A percentile compares a stretch with the other conserved stretches of the same genome.
These are phyloP conservation scores for Philopedon plagiatum DNA, from an alignment of 2,888 invertebrate genomes.

Conservation along the genomic window DNA sequence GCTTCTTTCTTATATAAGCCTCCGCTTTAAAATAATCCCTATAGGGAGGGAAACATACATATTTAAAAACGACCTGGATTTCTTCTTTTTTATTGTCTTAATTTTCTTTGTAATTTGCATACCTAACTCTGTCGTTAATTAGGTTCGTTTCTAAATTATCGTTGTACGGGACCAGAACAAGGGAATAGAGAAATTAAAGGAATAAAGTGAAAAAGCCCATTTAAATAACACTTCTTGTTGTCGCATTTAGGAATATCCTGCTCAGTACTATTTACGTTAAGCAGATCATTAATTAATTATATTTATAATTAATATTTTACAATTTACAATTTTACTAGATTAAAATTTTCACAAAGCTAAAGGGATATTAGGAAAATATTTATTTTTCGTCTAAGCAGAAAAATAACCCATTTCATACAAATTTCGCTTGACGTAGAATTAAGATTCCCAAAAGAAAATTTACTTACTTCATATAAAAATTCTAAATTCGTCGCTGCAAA, in stretches of 20 bases:
- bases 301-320: too few species aligned
- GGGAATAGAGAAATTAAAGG: conserved; percentile 19
- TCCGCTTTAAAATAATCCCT: not conserved
- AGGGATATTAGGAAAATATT: too few species aligned
- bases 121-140: not conserved
- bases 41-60: not conserved
- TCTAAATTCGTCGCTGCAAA: too few species aligned
- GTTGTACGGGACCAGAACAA: conserved; percentile 9
- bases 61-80: conserved; percentile 3
- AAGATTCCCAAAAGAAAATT: too few species aligned
- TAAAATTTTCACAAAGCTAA: too few species aligned
- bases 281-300: too few species aligned
- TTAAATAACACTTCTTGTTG: conserved; percentile 7
- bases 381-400: too few species aligned
- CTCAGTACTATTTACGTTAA: too few species aligned
- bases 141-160: conserved; percentile 9
- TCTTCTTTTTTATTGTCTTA: conserved; percentile 2
- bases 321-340: too few species aligned
- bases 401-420: too few species aligned
- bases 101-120: conserved; percentile 5
- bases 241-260: not conserved
- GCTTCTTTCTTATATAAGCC: not conserved
- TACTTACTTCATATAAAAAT: too few species aligned
- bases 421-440: too few species aligned
- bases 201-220: conserved; percentile 8